phyloP scores from a whole-genome alignment of 1,140 invertebrate genomes.

The Leucophenga varia region DNA sequence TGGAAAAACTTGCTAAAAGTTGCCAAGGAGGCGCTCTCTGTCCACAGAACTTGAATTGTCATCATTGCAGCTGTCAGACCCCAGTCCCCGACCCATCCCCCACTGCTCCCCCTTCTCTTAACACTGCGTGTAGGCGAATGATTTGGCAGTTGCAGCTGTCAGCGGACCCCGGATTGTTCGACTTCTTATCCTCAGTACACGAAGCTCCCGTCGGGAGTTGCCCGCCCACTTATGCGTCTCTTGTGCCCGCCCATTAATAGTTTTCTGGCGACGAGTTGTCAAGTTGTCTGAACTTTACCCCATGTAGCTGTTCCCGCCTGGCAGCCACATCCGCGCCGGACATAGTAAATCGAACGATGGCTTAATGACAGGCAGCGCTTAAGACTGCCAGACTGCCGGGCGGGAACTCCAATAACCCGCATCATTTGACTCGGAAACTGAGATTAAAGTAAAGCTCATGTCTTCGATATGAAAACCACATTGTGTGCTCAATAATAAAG shows the following conservation, averaged over 20 bases:
- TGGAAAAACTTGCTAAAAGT: conserved; percentile 10
- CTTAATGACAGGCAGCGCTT: conserved; percentile 9
- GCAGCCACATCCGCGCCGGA: background rate
- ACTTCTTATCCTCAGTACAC: too few species aligned
- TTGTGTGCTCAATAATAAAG: conserved; percentile 10
- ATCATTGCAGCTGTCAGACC: conserved; percentile 10
- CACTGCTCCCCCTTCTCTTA: background rate
- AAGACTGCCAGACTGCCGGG: background rate
- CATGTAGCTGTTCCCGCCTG: background rate
- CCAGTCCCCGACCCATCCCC: too few species aligned
- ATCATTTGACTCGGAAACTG: conserved; percentile 3
- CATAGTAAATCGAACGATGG: conserved; percentile 4
- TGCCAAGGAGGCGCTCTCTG: conserved; percentile 1
- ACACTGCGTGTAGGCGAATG: background rate
- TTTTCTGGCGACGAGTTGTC: too few species aligned
- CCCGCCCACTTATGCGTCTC: too few species aligned
- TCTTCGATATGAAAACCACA: conserved; percentile 11
- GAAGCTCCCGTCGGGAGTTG: too few species aligned
- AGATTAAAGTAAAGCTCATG: conserved; percentile 5
- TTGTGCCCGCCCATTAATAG: too few species aligned
- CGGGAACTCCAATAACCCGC: conserved; percentile 7
- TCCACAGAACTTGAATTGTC: conserved; percentile 8
- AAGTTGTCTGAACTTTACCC: too few species aligned
- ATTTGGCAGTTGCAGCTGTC: conserved; percentile 10
- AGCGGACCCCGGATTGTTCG: background rate